A percentile compares a stretch with the other conserved stretches of the same genome.
phyloP scores from a whole-genome alignment of 2,888 invertebrate genomes.

The Ceramica pisi region DNA sequence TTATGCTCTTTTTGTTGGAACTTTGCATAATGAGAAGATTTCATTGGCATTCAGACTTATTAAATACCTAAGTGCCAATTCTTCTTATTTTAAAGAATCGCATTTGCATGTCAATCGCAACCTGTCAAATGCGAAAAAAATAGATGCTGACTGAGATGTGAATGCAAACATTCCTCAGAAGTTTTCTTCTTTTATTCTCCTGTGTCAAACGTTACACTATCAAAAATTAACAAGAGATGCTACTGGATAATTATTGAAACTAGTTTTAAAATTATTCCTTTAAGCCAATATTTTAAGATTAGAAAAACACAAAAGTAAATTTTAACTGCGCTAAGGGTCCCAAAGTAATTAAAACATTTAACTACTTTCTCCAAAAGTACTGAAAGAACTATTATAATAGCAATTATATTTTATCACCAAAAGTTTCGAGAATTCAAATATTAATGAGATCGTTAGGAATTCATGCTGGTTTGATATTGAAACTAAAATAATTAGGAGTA shows the following conservation, averaged over 20 bases:
- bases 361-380: slow-evolving; percentile 50
- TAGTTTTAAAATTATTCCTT: not conserved
- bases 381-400: slow-evolving; percentile 57
- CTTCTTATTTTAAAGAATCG: too few species aligned
- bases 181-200: too few species aligned
- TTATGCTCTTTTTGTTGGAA: too few species aligned
- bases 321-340: slow-evolving; percentile 21
- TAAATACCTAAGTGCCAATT: too few species aligned
- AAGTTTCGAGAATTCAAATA: slow-evolving; percentile 48
- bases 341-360: slow-evolving; percentile 52
- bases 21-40: too few species aligned
- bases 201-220: too few species aligned
- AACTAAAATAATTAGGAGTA: slow-evolving; percentile 36
- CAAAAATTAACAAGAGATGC: not conserved
- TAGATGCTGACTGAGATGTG: too few species aligned
- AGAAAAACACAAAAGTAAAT: slow-evolving; percentile 22
- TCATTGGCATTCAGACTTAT: too few species aligned
- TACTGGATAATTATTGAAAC: not conserved
- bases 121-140: too few species aligned
- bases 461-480: slow-evolving; percentile 37
- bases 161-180: too few species aligned
- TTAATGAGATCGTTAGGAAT: slow-evolving; percentile 49
- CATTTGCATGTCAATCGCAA: too few species aligned
- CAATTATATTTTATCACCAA: slow-evolving; percentile 54
- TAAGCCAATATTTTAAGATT: slow-evolving; percentile 6